Conservation (phyloP, 2,797 vertebrate species). For the Paguma larvata region DNA sequence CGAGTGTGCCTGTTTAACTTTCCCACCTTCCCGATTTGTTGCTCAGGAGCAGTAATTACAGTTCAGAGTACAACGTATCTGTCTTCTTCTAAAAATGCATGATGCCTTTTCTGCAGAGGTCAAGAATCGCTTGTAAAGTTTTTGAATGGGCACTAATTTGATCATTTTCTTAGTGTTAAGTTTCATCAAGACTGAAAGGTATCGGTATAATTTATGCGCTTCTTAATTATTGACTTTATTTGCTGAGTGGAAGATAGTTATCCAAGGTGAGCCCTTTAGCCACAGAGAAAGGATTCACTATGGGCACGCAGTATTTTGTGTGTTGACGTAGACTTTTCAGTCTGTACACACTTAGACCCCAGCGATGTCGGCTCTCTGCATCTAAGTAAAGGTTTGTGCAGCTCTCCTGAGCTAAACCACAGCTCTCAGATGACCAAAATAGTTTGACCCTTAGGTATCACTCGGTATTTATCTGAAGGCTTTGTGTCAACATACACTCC, state of each 20-base stretch:
- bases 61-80: background rate
- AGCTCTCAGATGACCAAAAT: slow-evolving; percentile 38
- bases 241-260: slow-evolving; percentile 23
- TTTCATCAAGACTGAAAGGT: slow-evolving; percentile 52
- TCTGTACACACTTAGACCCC: background rate
- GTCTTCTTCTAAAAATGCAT: background rate
- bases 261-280: background rate
- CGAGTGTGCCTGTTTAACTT: background rate
- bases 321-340: background rate
- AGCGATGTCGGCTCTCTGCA: background rate
- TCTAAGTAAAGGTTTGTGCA: background rate
- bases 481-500: background rate
- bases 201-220: slow-evolving; percentile 48
- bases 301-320: background rate
- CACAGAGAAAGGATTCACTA: slow-evolving; percentile 45
- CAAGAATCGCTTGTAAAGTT: slow-evolving; percentile 47
- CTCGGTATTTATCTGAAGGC: background rate
- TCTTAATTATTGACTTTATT: slow-evolving; percentile 55
- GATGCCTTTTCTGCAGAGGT: slow-evolving; percentile 45
- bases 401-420: slow-evolving; percentile 28
- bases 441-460: background rate
- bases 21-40: slow-evolving; percentile 61
- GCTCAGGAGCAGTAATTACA: slow-evolving; percentile 32
- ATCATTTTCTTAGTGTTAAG: slow-evolving; percentile 52
- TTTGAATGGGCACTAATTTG: slow-evolving; percentile 5